Conservation (phyloP, 2,113 vertebrate genomes). For the Anolis sagrei region DNA sequence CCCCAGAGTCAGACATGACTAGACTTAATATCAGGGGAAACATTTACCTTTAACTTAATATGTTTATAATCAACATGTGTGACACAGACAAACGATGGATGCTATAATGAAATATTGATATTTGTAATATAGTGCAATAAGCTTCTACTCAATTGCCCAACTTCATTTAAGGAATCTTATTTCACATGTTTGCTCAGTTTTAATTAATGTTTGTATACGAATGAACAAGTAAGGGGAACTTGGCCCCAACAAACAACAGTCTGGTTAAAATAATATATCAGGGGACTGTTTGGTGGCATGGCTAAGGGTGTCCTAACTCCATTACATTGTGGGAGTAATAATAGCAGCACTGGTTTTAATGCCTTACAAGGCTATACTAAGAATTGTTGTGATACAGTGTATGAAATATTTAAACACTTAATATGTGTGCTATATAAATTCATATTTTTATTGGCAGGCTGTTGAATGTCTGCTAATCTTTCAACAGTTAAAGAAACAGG, state of each 20-base stretch:
- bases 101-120: neutral
- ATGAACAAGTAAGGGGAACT: neutral
- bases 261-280: neutral
- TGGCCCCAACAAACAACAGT: neutral
- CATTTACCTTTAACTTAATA: too few species aligned
- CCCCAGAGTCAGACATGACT: too few species aligned
- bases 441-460: neutral
- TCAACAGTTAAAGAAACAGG: neutral
- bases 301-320: neutral
- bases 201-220: neutral
- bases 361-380: neutral
- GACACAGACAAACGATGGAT: neutral
- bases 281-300: neutral
- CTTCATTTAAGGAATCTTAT: neutral
- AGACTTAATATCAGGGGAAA: too few species aligned
- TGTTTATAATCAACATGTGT: neutral
- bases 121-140: neutral
- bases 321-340: neutral
- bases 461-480: neutral
- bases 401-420: neutral
- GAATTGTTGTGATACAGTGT: neutral
- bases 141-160: neutral
- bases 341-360: neutral
- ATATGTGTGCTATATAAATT: neutral
- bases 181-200: neutral